Conservation (phyloP, 1,140 invertebrate genomes). For the Drosophila bocqueti region DNA sequence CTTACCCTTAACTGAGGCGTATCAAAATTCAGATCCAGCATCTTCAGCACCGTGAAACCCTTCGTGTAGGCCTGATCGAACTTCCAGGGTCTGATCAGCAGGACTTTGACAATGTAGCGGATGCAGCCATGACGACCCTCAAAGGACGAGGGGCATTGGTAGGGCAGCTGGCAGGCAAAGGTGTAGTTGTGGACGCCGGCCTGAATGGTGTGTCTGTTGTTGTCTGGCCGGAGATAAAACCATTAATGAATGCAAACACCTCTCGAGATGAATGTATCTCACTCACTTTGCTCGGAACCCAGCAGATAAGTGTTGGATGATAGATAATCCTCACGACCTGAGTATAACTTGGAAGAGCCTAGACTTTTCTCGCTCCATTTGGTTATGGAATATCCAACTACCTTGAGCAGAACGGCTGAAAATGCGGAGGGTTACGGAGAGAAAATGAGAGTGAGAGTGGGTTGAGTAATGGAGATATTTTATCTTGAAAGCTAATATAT, state of each 20-base stretch:
- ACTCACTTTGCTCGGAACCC: conserved; percentile 77
- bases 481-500: background rate
- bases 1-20: conserved; percentile 69
- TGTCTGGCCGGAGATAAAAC: conserved; percentile 71
- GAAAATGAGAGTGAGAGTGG: background rate
- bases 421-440: background rate
- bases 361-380: conserved; percentile 72
- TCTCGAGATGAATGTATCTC: background rate
- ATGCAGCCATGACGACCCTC: conserved; percentile 90
- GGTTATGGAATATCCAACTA: conserved; percentile 71
- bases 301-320: conserved; percentile 71
- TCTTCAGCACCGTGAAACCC: conserved; percentile 90
- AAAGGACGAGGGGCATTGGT: conserved; percentile 89
- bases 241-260: conserved; percentile 7
- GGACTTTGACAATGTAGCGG: conserved; percentile 89
- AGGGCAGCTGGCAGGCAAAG: conserved; percentile 87
- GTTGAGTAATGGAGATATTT: background rate
- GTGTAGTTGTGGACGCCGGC: conserved; percentile 87
- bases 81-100: conserved; percentile 90
- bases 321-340: conserved; percentile 77
- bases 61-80: conserved; percentile 90
- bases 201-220: conserved; percentile 84
- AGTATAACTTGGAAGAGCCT: conserved; percentile 43
- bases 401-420: conserved; percentile 66
- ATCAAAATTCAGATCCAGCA: conserved; percentile 90